These are phyloP conservation scores for Tipula unca DNA, from an alignment of 2,888 invertebrate genomes.

Conservation along the genomic window DNA sequence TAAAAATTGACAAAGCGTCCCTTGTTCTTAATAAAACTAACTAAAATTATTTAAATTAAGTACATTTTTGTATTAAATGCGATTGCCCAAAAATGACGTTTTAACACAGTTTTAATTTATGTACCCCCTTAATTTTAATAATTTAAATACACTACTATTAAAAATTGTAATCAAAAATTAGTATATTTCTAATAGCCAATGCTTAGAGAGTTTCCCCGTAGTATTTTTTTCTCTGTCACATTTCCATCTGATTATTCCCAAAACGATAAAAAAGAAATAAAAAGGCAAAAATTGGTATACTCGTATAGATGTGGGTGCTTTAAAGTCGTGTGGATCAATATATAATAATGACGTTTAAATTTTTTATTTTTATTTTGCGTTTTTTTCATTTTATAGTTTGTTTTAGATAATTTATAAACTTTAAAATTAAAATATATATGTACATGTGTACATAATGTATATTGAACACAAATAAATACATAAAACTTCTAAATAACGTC, in stretches of 20 bases:
- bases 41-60: too few species aligned
- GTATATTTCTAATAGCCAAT: too few species aligned
- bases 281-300: neutral
- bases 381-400: neutral
- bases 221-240: neutral
- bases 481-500: neutral
- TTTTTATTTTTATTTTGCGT: neutral
- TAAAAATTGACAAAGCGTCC: too few species aligned
- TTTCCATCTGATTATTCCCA: neutral
- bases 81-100: too few species aligned
- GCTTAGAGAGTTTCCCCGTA: too few species aligned
- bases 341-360: neutral
- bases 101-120: too few species aligned
- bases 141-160: too few species aligned
- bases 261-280: neutral
- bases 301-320: neutral
- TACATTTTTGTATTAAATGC: too few species aligned
- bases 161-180: too few species aligned
- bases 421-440: neutral
- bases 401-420: neutral
- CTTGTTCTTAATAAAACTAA: too few species aligned
- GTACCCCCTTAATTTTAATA: too few species aligned
- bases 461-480: neutral
- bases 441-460: neutral
- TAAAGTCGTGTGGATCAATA: neutral